Percentiles rank a stretch among this genome's conserved stretches.
Conservation (phyloP, 2,113 vertebrate species). For the Jacana jacana region DNA sequence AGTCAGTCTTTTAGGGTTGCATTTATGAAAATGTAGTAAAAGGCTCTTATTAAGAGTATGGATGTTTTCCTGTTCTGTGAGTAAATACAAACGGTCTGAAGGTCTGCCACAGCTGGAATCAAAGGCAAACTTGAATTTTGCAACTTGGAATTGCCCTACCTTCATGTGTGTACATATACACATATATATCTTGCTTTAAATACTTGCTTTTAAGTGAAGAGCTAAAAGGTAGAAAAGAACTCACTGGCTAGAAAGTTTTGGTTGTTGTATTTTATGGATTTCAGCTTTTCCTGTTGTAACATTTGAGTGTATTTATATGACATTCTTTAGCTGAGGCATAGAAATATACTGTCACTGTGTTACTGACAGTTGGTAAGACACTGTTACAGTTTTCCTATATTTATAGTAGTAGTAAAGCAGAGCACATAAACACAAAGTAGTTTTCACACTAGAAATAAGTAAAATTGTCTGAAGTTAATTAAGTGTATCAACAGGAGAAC, state of each 20-base stretch:
- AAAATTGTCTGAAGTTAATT: slow-evolving; percentile 28
- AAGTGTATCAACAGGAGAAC: not conserved
- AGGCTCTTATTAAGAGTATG: not conserved
- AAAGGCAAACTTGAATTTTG: too few relatives aligned
- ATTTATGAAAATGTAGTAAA: not conserved
- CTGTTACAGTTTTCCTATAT: not conserved
- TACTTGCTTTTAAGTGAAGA: not conserved
- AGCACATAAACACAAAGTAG: slow-evolving; percentile 17
- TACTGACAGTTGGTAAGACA: not conserved
- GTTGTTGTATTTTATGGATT: not conserved
- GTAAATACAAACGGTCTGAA: not conserved
- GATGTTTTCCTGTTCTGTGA: not conserved
- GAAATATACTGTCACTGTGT: not conserved
- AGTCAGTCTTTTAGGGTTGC: not conserved
- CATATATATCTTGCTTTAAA: not conserved
- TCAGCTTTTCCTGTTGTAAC: not conserved
- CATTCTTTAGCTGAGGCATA: not conserved
- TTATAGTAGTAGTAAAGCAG: slow-evolving; percentile 26
- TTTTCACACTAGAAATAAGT: slow-evolving; percentile 36
- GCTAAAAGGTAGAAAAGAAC: fast-evolving
- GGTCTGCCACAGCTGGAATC: not conserved
- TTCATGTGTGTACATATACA: not conserved
- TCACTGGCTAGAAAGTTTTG: not conserved
- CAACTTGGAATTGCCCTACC: not conserved
- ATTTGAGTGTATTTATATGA: not conserved